These are phyloP conservation scores for Nowickia ferox DNA, from an alignment of 2,888 invertebrate species.

Conservation along the genomic window DNA sequence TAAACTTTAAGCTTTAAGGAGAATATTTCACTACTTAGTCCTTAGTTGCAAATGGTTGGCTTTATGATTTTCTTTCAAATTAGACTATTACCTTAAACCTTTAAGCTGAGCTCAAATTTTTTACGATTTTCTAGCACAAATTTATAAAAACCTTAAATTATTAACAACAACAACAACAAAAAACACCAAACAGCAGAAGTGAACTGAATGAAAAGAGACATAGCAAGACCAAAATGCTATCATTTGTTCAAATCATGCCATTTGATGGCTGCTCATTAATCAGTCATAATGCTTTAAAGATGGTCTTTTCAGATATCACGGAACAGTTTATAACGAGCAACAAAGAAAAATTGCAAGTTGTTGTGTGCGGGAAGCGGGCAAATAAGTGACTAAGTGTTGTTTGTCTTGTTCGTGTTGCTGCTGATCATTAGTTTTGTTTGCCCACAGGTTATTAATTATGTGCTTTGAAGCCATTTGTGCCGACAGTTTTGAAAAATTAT, in stretches of 20 bases:
- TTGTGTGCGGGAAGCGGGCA: slow-evolving; percentile 5
- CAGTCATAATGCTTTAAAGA: slow-evolving; percentile 72
- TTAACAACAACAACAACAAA: neutral
- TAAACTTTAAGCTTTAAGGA: too few species aligned
- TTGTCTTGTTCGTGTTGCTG: slow-evolving; percentile 63
- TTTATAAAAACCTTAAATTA: neutral
- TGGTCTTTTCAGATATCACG: slow-evolving; percentile 62
- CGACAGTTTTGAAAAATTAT: slow-evolving; percentile 78
- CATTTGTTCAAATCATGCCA: slow-evolving; percentile 67
- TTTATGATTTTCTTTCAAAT: too few species aligned
- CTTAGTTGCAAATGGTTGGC: too few species aligned
- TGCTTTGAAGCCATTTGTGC: slow-evolving; percentile 72
- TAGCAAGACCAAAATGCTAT: slow-evolving; percentile 43
- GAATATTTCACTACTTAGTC: too few species aligned
- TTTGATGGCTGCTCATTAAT: slow-evolving; percentile 78
- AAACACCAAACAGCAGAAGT: neutral
- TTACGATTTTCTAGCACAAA: too few species aligned
- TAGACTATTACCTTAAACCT: too few species aligned
- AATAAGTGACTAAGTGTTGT: slow-evolving; percentile 56
- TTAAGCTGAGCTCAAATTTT: too few species aligned
- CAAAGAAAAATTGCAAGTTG: slow-evolving; percentile 66
- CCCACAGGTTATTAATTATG: slow-evolving; percentile 79
- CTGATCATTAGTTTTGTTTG: slow-evolving; percentile 72
- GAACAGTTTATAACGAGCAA: slow-evolving; percentile 74
- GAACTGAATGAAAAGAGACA: neutral